A percentile compares a stretch with the other conserved stretches of the same genome.
phyloP scores from a whole-genome alignment of 2,888 invertebrate genomes.

The Synergus gifuensis region DNA sequence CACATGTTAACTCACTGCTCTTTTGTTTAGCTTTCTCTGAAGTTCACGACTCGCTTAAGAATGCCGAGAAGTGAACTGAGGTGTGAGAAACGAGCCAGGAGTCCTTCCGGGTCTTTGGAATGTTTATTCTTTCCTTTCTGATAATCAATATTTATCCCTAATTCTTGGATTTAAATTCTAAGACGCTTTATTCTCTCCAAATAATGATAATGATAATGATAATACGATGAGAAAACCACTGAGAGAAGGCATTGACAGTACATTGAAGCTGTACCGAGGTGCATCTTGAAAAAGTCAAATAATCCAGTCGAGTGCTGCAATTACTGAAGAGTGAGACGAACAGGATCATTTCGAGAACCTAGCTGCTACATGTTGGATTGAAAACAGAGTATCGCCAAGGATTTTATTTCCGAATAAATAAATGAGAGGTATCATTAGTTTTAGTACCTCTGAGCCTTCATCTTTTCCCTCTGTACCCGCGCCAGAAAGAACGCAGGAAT shows the following conservation, averaged over 20 bases:
- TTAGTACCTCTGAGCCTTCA: neutral
- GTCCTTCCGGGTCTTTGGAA: neutral
- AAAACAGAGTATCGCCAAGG: neutral
- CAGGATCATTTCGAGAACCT: neutral
- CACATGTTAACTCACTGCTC: neutral
- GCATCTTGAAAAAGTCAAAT: conserved; percentile 2
- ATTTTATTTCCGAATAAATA: neutral
- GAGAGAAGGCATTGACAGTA: neutral
- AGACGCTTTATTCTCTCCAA: neutral
- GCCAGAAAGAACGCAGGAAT: neutral
- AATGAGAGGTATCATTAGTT: neutral
- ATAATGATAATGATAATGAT: neutral
- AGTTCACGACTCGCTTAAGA: neutral
- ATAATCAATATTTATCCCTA: no score
- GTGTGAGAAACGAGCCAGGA: neutral
- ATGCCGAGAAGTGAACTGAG: neutral
- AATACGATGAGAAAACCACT: conserved; percentile 3
- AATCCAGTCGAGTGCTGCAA: conserved; percentile 7
- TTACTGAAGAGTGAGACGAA: neutral
- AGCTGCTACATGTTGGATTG: neutral
- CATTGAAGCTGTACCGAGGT: neutral
- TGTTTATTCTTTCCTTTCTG: neutral
- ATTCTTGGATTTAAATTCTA: neutral
- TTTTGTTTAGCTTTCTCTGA: conserved; percentile 4
- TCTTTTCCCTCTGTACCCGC: neutral